Conservation (phyloP, 1,140 invertebrate genomes). For the Lordiphosa collinella region DNA sequence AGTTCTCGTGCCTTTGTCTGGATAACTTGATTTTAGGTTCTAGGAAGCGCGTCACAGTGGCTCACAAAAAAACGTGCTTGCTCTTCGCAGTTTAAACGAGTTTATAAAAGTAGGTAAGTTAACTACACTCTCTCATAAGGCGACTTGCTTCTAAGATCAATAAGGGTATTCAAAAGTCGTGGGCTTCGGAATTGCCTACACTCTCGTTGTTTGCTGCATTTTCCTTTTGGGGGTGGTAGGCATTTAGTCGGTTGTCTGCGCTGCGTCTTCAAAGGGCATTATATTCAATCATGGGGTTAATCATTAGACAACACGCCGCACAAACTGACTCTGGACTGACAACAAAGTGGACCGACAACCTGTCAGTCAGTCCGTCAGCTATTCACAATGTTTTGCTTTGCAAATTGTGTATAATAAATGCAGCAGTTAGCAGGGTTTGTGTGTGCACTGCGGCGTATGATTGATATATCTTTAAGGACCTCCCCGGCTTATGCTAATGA, state of each 20-base stretch:
- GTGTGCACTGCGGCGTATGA: conserved; percentile 25
- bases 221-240: conserved; percentile 25
- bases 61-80: too few relatives aligned
- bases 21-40: too few relatives aligned
- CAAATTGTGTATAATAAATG: conserved; percentile 34
- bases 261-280: conserved; percentile 46
- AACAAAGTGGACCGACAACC: conserved; percentile 13
- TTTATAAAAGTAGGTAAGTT: too few relatives aligned
- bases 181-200: not conserved
- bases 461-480: conserved; percentile 15
- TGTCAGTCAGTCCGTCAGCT: conserved; percentile 7
- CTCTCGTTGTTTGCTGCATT: conserved; percentile 23
- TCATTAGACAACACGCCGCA: conserved; percentile 43
- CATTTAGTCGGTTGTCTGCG: conserved; percentile 44
- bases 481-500: conserved; percentile 33
- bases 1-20: too few relatives aligned
- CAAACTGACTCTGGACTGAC: conserved; percentile 11
- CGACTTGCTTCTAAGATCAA: not conserved
- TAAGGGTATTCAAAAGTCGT: conserved; percentile 20
- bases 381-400: conserved; percentile 24
- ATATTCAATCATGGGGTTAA: conserved; percentile 63
- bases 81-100: too few relatives aligned
- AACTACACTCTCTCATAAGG: too few relatives aligned
- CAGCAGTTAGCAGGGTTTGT: conserved; percentile 4
- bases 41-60: too few relatives aligned